These are phyloP conservation scores for Rhagophthalmus giganteus DNA, from an alignment of 2,888 invertebrate species.

Conservation along the genomic window DNA sequence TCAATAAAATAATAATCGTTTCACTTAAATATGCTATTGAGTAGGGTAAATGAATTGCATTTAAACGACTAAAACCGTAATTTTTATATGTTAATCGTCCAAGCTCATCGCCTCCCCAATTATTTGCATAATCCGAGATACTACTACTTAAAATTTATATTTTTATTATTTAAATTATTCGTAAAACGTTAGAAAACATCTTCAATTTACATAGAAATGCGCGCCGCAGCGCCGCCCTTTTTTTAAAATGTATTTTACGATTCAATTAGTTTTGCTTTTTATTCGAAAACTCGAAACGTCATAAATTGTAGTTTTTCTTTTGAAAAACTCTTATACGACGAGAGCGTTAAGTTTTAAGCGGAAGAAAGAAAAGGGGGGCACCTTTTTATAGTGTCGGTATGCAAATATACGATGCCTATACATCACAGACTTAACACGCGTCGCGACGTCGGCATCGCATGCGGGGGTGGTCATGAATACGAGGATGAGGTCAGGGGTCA, in stretches of 20 bases:
- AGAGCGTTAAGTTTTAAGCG: too few species aligned
- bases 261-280: too few species aligned
- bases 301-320: too few species aligned
- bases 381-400: constrained; percentile 36
- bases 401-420: constrained; percentile 41
- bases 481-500: constrained; percentile 36
- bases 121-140: constrained; percentile 37
- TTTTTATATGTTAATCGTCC: neutral
- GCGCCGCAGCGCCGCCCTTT: constrained; percentile 1
- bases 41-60: too few species aligned
- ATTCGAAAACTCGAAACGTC: too few species aligned
- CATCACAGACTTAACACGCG: constrained; percentile 43
- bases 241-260: neutral
- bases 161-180: constrained; percentile 32
- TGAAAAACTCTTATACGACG: too few species aligned
- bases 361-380: neutral
- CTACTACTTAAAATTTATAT: constrained; percentile 35
- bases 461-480: constrained; percentile 39
- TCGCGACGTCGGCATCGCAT: constrained; percentile 40
- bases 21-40: too few species aligned
- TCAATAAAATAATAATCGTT: too few species aligned
- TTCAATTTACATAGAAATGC: constrained; percentile 20
- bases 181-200: constrained; percentile 18
- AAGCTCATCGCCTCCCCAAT: constrained; percentile 15
- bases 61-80: too few species aligned